phyloP scores from a whole-genome alignment of 2,888 invertebrate genomes.

The Habrosyne pyritoides region DNA sequence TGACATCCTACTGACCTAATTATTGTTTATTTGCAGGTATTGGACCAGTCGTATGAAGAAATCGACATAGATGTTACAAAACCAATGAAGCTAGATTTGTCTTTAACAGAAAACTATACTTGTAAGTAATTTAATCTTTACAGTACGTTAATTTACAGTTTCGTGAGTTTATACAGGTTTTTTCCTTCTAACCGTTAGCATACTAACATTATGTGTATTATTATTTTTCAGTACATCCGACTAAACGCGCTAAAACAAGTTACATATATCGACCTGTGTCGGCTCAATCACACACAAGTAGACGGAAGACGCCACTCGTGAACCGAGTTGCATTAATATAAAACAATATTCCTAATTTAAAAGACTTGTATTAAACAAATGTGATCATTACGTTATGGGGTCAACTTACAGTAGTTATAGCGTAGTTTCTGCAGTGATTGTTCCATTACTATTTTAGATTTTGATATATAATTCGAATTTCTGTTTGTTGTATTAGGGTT shows the following conservation, averaged over 20 bases:
- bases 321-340: constrained; percentile 78
- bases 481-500: constrained; percentile 26
- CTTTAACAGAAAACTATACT: constrained; percentile 82
- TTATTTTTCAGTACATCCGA: constrained; percentile 68
- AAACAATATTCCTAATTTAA: constrained; percentile 34
- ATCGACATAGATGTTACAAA: constrained; percentile 87
- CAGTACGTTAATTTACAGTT: neutral
- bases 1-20: too few species aligned
- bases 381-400: constrained; percentile 55
- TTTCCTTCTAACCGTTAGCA: neutral
- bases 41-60: constrained; percentile 89
- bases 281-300: constrained; percentile 78
- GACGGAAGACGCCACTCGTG: constrained; percentile 86
- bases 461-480: constrained; percentile 42
- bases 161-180: neutral
- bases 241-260: constrained; percentile 75
- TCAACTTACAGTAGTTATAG: constrained; percentile 40
- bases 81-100: constrained; percentile 83
- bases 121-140: constrained; percentile 50
- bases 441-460: constrained; percentile 46
- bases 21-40: constrained; percentile 77
- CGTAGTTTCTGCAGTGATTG: constrained; percentile 50
- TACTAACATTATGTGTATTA: neutral
- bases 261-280: constrained; percentile 73
- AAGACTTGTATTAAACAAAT: constrained; percentile 48